Conservation (phyloP, 2,113 vertebrate genomes). For the Nestor notabilis region DNA sequence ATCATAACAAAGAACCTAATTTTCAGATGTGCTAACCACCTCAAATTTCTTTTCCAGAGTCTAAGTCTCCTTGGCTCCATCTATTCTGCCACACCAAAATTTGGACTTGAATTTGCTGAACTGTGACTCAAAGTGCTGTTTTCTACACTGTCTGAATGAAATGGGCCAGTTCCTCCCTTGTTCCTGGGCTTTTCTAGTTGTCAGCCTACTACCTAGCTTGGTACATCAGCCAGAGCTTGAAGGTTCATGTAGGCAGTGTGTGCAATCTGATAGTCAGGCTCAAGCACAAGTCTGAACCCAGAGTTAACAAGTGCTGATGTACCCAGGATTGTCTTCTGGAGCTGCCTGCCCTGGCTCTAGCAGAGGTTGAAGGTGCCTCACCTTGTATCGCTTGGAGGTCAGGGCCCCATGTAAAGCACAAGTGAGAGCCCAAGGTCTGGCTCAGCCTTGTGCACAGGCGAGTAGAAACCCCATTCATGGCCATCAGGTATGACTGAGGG, state of each 20-base stretch:
- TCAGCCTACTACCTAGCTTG: neutral
- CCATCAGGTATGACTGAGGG: neutral
- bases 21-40: neutral
- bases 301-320: neutral
- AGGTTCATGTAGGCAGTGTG: neutral
- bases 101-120: neutral
- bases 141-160: neutral
- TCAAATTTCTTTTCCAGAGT: neutral
- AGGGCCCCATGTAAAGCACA: neutral
- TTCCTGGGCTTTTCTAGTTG: neutral
- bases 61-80: neutral
- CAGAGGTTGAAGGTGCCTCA: neutral
- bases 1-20: neutral
- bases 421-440: neutral
- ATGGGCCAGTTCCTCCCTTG: neutral
- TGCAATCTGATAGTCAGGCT: rapidly evolving
- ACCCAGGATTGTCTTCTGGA: neutral
- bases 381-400: neutral
- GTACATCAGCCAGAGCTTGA: neutral
- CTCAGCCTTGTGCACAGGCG: neutral
- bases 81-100: neutral
- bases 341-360: neutral
- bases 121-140: neutral
- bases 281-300: neutral
- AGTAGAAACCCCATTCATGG: neutral